Evolutionary conservation across 1,140 invertebrate species (phyloP).

Genomic region (Brachionus koreanus): DNA sequence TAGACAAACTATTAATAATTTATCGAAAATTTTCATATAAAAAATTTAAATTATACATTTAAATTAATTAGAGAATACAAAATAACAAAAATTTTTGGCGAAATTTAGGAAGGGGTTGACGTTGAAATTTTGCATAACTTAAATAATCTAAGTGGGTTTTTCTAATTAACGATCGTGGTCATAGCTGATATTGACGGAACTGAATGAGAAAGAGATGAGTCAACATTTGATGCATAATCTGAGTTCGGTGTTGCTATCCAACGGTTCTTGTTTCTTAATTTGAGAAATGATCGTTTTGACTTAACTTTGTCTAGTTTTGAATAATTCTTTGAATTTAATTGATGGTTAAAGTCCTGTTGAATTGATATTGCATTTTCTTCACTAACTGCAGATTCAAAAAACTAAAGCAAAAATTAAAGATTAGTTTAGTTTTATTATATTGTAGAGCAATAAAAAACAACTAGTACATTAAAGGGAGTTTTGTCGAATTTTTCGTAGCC

Average conservation of each 20-base stretch:
- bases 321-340: not conserved
- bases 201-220: not conserved
- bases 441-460: not conserved
- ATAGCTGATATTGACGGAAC: not conserved
- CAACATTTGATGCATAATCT: not conserved
- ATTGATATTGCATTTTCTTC: not conserved
- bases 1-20: too few species aligned
- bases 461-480: not conserved
- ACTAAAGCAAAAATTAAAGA: not conserved
- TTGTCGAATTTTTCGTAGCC: slow-evolving; percentile 27
- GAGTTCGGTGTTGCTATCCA: not conserved
- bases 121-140: not conserved
- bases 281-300: not conserved
- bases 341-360: not conserved
- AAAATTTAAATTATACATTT: not conserved
- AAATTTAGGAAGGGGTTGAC: not conserved
- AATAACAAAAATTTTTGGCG: not conserved
- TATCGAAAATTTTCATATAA: too few species aligned
- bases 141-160: not conserved
- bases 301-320: not conserved
- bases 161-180: not conserved
- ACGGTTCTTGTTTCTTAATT: not conserved
- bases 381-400: not conserved
- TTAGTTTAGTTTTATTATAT: not conserved
- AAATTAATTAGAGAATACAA: not conserved